Conservation (phyloP, 2,888 invertebrate species). For the Thumatha senex region DNA sequence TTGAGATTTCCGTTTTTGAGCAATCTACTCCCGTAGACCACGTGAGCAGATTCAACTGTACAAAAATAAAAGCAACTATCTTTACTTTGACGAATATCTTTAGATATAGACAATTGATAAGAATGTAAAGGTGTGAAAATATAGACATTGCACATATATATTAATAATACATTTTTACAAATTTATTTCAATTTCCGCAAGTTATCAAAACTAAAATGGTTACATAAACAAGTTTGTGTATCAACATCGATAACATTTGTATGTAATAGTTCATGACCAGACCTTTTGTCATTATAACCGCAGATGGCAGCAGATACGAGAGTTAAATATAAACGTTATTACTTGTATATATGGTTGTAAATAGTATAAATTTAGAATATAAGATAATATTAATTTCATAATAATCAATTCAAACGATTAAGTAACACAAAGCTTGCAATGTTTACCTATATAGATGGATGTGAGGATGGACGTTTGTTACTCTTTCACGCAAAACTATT, state of each 20-base stretch:
- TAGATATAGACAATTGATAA: no score
- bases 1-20: no score
- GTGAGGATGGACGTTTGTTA: no score
- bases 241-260: conserved; percentile 28
- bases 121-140: no score
- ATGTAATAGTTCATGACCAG: conserved; percentile 5
- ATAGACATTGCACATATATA: background rate
- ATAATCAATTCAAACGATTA: background rate
- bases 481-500: no score
- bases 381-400: background rate
- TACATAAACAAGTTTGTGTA: conserved; percentile 30
- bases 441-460: no score
- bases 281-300: background rate
- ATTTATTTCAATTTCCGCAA: background rate
- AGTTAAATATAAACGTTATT: conserved; percentile 5
- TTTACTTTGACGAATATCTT: no score
- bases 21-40: no score
- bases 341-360: conserved; percentile 3
- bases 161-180: no score
- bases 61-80: no score
- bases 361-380: background rate
- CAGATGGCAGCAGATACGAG: background rate
- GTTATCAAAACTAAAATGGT: conserved; percentile 22
- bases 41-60: no score
- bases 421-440: no score